A percentile compares a stretch with the other conserved stretches of the same genome.
phyloP scores from a whole-genome alignment of 2,888 invertebrate genomes.

The Epinotia nisella region DNA sequence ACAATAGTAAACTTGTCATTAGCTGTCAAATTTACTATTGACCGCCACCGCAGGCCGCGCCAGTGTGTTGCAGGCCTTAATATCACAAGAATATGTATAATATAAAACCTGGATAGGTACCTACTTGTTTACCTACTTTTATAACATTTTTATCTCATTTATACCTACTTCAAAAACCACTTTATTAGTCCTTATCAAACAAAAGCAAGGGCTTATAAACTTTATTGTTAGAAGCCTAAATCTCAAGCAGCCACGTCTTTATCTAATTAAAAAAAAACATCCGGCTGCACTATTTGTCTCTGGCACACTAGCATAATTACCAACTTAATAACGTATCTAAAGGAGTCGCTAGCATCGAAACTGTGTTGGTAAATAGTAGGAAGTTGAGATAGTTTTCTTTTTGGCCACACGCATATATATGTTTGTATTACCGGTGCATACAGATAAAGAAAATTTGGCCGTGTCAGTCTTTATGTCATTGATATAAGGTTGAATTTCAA shows the following conservation, averaged over 20 bases:
- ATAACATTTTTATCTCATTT: not conserved
- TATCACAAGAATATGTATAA: too few species aligned
- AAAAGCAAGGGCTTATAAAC: constrained; percentile 7
- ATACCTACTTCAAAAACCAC: constrained; percentile 10
- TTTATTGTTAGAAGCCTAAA: constrained; percentile 21
- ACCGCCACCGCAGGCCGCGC: too few species aligned
- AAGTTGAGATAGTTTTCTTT: not conserved
- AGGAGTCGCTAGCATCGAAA: not conserved
- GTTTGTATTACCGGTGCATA: not conserved
- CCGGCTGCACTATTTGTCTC: constrained; percentile 31
- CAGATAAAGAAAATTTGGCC: not conserved
- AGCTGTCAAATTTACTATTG: too few species aligned
- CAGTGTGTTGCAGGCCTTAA: too few species aligned
- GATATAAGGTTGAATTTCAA: not conserved
- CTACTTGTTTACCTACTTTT: too few species aligned
- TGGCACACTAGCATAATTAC: not conserved
- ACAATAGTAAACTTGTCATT: too few species aligned
- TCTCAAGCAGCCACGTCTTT: constrained; percentile 19
- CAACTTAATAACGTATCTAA: constrained; percentile 4
- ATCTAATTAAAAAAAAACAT: constrained; percentile 24
- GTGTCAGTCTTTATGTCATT: not conserved
- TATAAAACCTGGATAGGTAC: too few species aligned
- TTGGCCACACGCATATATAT: constrained; percentile 19
- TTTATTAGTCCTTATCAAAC: constrained; percentile 16
- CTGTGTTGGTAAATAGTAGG: not conserved